Conservation (phyloP, 2,888 invertebrate genomes). For the Drosophila ustulata region DNA sequence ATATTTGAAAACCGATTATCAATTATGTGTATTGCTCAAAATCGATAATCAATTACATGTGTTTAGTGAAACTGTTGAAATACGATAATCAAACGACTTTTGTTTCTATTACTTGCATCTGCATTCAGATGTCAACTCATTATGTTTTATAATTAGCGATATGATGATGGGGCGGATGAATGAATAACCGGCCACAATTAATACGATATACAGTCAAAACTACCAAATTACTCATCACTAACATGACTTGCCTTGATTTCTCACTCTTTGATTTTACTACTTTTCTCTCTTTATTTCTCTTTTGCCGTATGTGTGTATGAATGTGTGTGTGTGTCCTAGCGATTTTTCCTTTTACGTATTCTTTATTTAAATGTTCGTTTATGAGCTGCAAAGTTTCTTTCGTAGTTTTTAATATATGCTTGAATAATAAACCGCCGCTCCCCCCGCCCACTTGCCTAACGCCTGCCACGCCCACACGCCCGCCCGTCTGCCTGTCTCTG, state of each 20-base stretch:
- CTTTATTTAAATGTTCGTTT: slow-evolving; percentile 25
- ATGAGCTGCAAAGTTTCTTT: slow-evolving; percentile 21
- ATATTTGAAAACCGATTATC: too few species aligned
- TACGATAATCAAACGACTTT: too few species aligned
- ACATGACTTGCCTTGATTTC: slow-evolving; percentile 13
- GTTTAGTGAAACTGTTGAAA: neutral
- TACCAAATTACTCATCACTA: slow-evolving; percentile 16
- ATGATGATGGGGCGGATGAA: neutral
- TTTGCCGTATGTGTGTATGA: slow-evolving; percentile 6
- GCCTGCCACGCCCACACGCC: slow-evolving; percentile 9
- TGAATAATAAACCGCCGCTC: slow-evolving; percentile 11
- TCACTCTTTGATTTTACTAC: neutral
- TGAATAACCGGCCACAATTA: slow-evolving; percentile 4
- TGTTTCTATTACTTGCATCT: too few species aligned
- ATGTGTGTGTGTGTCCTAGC: slow-evolving; percentile 3
- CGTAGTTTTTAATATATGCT: slow-evolving; percentile 40
- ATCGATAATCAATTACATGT: neutral
- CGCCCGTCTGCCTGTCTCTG: slow-evolving; percentile 3
- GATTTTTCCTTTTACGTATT: neutral
- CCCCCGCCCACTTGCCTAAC: neutral
- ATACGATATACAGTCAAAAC: neutral
- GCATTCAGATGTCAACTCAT: neutral
- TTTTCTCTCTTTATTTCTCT: slow-evolving; percentile 10
- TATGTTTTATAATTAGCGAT: slow-evolving; percentile 4
- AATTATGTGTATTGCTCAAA: neutral